A percentile compares a stretch with the other conserved stretches of the same genome.
These are phyloP conservation scores for Ameiurus melas DNA, from an alignment of 2,113 vertebrate genomes.

Conservation along the genomic window DNA sequence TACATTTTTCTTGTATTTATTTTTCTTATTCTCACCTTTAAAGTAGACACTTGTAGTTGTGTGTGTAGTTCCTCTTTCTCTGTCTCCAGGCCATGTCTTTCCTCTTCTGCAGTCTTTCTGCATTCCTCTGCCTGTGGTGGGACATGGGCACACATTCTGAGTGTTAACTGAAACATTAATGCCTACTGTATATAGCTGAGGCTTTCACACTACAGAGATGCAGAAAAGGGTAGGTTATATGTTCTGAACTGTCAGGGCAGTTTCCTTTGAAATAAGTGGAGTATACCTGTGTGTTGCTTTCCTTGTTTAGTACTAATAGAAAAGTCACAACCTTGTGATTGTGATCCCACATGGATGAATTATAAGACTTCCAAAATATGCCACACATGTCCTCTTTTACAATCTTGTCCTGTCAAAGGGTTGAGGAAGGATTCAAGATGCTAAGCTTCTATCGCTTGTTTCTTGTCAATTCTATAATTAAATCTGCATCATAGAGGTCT, in stretches of 20 bases:
- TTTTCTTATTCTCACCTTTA: conserved; percentile 74
- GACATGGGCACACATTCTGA: not conserved
- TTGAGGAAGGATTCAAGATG: not conserved
- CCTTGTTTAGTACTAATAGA: not conserved
- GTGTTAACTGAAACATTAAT: not conserved
- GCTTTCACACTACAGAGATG: not conserved
- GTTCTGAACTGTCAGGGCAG: not conserved
- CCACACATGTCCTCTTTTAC: not conserved
- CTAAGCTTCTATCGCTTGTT: not conserved
- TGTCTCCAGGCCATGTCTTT: conserved; percentile 75
- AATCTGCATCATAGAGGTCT: not conserved
- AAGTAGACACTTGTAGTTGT: conserved; percentile 79
- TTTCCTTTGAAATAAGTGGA: not conserved
- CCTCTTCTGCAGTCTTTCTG: conserved; percentile 76
- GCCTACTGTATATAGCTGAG: not conserved
- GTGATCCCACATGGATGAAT: not conserved
- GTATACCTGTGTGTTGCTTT: not conserved
- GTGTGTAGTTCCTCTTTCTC: conserved; percentile 77
- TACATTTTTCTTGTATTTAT: not conserved
- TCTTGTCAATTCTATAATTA: not conserved
- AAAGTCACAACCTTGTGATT: not conserved
- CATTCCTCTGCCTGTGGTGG: conserved; percentile 76
- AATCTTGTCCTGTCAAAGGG: not conserved
- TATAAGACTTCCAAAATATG: not conserved
- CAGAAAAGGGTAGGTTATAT: not conserved